These are phyloP conservation scores for Eudasyphora cyanicolor DNA, from an alignment of 2,888 invertebrate genomes.

Conservation along the genomic window DNA sequence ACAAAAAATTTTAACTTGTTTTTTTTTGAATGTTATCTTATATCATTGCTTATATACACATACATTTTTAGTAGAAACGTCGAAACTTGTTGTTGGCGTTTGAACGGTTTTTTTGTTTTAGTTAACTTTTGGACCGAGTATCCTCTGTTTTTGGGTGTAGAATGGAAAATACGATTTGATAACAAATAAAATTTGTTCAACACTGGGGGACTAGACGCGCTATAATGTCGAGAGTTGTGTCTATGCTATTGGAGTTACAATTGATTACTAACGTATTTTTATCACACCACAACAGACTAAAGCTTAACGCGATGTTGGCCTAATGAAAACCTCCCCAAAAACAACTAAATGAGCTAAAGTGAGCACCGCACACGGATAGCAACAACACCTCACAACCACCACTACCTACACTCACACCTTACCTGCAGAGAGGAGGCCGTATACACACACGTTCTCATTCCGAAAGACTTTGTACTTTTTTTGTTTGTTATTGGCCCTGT, in stretches of 20 bases:
- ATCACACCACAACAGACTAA: constrained; percentile 79
- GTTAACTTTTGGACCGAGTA: constrained; percentile 44
- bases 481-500: neutral
- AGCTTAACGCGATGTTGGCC: constrained; percentile 68
- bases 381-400: neutral
- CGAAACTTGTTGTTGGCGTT: constrained; percentile 53
- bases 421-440: neutral
- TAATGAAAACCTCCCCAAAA: constrained; percentile 46
- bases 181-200: constrained; percentile 15
- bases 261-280: constrained; percentile 80
- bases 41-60: constrained; percentile 44
- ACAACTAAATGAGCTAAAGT: constrained; percentile 67
- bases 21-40: neutral
- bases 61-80: constrained; percentile 62
- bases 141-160: constrained; percentile 58
- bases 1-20: constrained; percentile 11
- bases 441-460: neutral
- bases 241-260: constrained; percentile 79
- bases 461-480: neutral
- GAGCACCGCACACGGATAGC: constrained; percentile 49
- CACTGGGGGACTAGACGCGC: constrained; percentile 68
- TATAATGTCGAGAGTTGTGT: constrained; percentile 70
- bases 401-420: neutral
- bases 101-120: constrained; percentile 35
- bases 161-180: constrained; percentile 60